Evolutionary conservation across 2,113 vertebrate genomes (phyloP), one percentile per base, ranked within the genome.

Genomic region (Ameiurus melas): DNA sequence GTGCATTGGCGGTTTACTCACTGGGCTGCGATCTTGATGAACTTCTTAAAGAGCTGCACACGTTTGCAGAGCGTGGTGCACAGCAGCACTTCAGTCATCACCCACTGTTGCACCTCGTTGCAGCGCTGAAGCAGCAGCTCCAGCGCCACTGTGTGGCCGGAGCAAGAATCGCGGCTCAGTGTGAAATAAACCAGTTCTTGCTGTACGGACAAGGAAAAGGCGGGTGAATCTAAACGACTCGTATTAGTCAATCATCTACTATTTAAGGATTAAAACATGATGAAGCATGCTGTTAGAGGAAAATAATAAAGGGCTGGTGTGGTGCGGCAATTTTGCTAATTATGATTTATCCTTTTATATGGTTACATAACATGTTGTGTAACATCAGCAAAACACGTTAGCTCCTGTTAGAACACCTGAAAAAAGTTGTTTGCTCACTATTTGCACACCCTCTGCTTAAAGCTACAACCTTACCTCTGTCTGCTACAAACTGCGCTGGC

Each of bases 11-110:
- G 13, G 33, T 71, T 39, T 51, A 97, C 98, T 97, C 92, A 99
- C 98, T 99, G 98, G n/a, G 98, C 96, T 13, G 97, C 97, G 19
- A 98, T 97, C 95, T 99, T 99, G 95, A 99, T 98, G 96, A 98
- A 99, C 92, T 99, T 99, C 92, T 99, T 99, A 93, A 99, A 95
- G 51, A 99, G 96, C 86, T 99, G 98, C 19, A 99, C 97, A 2
- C 98, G 96, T 92, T 98, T 98, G 93, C 97, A 97, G 89, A 98
- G 96, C 25, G 95, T 95, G 30, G 95, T 92, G 87, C 98, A 99
- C 66, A 99, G 96, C 39, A 99, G 95, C 75, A 99, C 96, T 93
- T 99, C 97, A 0, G 98, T 99, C 95, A 97, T 97, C 55, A 99
- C 98, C 98, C 98, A 99, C 71, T 98, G 96, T 93, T 99, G 98